phyloP scores from a whole-genome alignment of 2,113 vertebrate species.

The Lepus europaeus region DNA sequence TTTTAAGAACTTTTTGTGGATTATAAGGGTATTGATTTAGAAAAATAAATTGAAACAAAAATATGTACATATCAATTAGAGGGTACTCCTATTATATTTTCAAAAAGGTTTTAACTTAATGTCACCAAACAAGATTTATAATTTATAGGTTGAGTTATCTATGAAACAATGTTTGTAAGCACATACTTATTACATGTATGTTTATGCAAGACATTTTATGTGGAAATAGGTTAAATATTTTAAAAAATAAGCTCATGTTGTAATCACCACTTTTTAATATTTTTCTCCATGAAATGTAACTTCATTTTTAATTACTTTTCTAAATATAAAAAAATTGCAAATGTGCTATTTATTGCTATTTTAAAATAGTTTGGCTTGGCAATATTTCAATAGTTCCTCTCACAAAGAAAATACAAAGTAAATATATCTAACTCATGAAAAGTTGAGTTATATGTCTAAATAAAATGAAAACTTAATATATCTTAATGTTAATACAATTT shows the following conservation, averaged over 20 bases:
- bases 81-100: neutral
- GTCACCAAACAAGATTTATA: neutral
- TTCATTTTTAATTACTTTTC: neutral
- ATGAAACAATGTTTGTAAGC: neutral
- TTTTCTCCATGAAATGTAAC: neutral
- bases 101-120: neutral
- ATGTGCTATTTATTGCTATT: neutral
- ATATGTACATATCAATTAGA: neutral
- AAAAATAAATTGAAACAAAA: neutral
- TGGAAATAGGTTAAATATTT: neutral
- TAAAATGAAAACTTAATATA: neutral
- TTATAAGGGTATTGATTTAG: neutral
- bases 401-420: slow-evolving; percentile 2
- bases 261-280: neutral
- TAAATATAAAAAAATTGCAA: slow-evolving; percentile 13
- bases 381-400: neutral
- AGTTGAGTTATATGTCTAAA: neutral
- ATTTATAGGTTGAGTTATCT: neutral
- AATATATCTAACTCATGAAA: slow-evolving; percentile 20
- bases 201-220: neutral
- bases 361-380: slow-evolving; percentile 6
- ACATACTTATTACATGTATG: neutral
- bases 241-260: neutral
- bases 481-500: neutral
- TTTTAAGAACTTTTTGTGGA: neutral